Base-by-base conservation (phyloP, 1,140 invertebrate species). In the Nephotettix cincticeps region DNA sequence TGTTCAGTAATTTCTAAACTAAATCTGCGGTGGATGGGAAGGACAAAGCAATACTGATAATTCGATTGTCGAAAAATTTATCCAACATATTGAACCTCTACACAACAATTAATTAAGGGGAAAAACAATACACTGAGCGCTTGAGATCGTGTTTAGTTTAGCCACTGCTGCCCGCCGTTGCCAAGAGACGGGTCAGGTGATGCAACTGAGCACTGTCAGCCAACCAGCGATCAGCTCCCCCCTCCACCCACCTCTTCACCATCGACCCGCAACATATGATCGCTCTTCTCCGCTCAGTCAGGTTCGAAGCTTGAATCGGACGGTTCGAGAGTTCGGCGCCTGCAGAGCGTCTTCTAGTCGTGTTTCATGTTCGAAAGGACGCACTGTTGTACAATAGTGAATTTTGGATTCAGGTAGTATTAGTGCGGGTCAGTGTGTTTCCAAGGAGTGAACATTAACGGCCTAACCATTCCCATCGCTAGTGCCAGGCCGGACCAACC, bases 391-490 rank as follows among this genome's bases (percentile, higher is more conserved):
- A 25, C 3, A 61, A 27, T 61, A 21, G 56, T 27, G 21, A 23
- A 61, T 29, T 61, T 61, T n/a, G 56, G 56, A 25, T 61, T 61
- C 23, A 61, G 56, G 56, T 61, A 61, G 56, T 61, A 14, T 11
- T n/a, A 19, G 19, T 54, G 40, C 4, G 11, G 6, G 21, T 25
- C 13, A 6, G 56, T 61, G 56, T 61, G 21, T 61, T 27, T 61
- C 66, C 29, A 6, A 19, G 27, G 54, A 51, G 63, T 72, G 67
- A 47, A 2, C 27, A 27, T 32, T 65, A 69, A 69, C 74, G 74
- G 74, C 74, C 58, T 70, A 67, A 75, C 23, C 21, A 75, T 80
- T 80, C 80, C 79, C 69, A 78, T 80, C 77, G 79, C 79, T 45
- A 77, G 78, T 73, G 68, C 72, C 72, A 69, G 58, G 71, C 29